phyloP scores from a whole-genome alignment of 1,140 invertebrate species.

The Drosophila leontia region DNA sequence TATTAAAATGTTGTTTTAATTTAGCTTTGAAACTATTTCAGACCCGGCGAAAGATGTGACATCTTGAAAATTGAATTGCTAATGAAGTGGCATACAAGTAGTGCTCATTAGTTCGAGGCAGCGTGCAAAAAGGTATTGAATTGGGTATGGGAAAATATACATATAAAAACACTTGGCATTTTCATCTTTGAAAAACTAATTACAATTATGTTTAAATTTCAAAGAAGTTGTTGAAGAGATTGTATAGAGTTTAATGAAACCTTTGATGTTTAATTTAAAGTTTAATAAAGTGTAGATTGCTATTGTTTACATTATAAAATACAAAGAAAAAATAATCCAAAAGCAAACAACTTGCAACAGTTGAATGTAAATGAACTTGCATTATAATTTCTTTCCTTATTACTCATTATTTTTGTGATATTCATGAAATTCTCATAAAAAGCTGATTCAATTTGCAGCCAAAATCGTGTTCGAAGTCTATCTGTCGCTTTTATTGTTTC shows the following conservation, averaged over 20 bases:
- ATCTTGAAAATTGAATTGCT: slow-evolving; percentile 38
- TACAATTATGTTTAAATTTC: neutral
- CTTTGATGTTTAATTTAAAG: neutral
- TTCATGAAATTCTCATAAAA: slow-evolving; percentile 2
- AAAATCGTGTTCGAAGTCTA: slow-evolving; percentile 37
- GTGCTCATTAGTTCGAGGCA: slow-evolving; percentile 21
- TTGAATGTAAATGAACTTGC: slow-evolving; percentile 5
- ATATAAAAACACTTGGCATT: neutral
- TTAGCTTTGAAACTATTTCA: slow-evolving; percentile 38
- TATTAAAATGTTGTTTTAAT: slow-evolving; percentile 54
- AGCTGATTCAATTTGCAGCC: slow-evolving; percentile 39
- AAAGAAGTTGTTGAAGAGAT: neutral
- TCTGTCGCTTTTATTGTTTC: slow-evolving; percentile 45
- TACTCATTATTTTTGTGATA: neutral
- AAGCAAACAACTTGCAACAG: neutral
- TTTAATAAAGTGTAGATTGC: neutral
- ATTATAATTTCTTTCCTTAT: slow-evolving; percentile 19
- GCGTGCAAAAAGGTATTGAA: slow-evolving; percentile 1
- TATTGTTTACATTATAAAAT: neutral
- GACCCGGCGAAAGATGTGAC: slow-evolving; percentile 24
- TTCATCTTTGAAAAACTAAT: slow-evolving; percentile 2
- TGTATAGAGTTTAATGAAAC: no score
- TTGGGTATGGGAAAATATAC: neutral
- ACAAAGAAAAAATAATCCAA: neutral
- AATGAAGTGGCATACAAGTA: slow-evolving; percentile 26